Evolutionary conservation across 2,797 vertebrate species (phyloP).

Genomic region (Onychomys arenicola): DNA sequence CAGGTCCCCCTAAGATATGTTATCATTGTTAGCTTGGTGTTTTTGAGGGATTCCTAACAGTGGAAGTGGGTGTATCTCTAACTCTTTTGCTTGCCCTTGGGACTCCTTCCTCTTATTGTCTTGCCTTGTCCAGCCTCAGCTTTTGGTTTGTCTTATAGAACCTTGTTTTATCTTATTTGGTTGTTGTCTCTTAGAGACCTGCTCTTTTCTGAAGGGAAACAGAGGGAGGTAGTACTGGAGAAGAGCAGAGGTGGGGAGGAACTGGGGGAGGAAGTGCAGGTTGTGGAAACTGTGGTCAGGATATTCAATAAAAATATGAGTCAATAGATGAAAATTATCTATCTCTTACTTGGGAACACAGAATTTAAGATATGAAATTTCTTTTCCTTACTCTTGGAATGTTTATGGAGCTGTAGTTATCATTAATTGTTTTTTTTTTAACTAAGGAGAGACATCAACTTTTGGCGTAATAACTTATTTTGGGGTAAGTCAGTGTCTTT

Average conservation of each 20-base stretch:
- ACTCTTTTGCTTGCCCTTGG: background rate
- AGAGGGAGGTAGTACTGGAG: background rate
- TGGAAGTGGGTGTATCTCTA: too few species aligned
- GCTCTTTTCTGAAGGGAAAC: background rate
- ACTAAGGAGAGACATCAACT: constrained; percentile 6
- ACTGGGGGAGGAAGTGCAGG: too few species aligned
- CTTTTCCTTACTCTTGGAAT: background rate
- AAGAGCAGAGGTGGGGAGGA: background rate
- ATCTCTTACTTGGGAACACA: background rate
- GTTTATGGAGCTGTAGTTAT: background rate
- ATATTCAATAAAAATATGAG: background rate
- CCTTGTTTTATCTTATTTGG: background rate
- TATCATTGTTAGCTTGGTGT: too few species aligned
- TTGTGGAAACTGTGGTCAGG: background rate
- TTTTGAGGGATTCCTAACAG: background rate
- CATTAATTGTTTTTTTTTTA: background rate
- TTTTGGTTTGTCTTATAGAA: background rate
- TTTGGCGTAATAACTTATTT: constrained; percentile 14
- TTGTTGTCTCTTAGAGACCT: background rate
- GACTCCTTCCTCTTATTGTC: too few species aligned
- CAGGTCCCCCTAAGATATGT: background rate
- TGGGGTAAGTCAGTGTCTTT: background rate
- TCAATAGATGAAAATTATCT: background rate
- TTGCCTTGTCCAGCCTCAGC: too few species aligned
- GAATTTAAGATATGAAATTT: constrained; percentile 6